Base-by-base conservation (phyloP, 2,113 vertebrate genomes). In the Eptatretus burgeri region DNA sequence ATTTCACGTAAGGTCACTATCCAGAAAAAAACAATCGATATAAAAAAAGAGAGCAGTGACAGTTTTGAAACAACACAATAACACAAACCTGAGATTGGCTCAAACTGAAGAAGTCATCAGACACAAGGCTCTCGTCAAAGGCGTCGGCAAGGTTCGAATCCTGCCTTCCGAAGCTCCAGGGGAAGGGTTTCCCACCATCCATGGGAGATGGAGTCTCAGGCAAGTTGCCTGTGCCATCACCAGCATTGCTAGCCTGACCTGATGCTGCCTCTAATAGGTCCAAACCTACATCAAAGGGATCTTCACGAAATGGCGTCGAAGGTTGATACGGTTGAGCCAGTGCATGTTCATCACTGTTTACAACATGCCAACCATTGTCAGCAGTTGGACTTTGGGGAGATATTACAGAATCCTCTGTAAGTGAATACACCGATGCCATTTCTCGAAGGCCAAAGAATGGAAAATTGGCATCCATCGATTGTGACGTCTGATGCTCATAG, bases 121-220 rank as follows among this genome's bases (percentile, higher is more conserved):
- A 17, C 10, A 60, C n/a, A 11, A 60, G 56, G 71, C 76, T 72
- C 2, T 88, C 86, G 1, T 93, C 89, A 69, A 98, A 75, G 5
- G 95, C 82, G 0, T 98, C 95, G 62, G 91, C 95, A 63, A 98
- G 77, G 71, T 87, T 95, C 69, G 87, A 94, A 71, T 87, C 94
- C 73, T 91, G 91, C 64, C 80, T 79, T 0, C 77, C 75, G 10
- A 73, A 73, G 49, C 71, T 69, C 0, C 77, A 74, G 4, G 77
- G 80, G 68, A 95, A 93, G 1, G 78, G 74, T 66, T 81, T 84
- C 68, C 75, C 77, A 65, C 74, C 75, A 68, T 89, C 85, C 52
- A 86, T 66, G 2, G 84, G 81, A 0, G 84, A 85, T 0, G 86
- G 86, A 0, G 87, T 95, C 51, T 79, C 80, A 0, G 81, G 76